These are phyloP conservation scores for Sesamia inferens DNA, from an alignment of 2,888 invertebrate species.

Conservation along the genomic window DNA sequence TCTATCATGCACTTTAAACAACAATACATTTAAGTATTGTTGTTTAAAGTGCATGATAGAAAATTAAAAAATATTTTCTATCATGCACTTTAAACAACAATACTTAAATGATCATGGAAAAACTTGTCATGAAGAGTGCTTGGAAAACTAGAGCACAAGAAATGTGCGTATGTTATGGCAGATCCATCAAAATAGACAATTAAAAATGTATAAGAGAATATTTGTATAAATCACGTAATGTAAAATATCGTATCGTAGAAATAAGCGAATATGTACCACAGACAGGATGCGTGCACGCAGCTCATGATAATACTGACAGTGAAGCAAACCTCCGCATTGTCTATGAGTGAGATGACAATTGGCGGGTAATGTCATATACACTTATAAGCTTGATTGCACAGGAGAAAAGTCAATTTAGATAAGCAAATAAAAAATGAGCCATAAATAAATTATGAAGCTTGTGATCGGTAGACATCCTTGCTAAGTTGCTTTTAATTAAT, in stretches of 20 bases:
- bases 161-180: not conserved
- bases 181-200: no score
- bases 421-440: not conserved
- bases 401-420: slow-evolving; percentile 23
- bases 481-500: no score
- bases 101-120: not conserved
- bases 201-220: no score
- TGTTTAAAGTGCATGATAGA: no score
- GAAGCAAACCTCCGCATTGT: slow-evolving; percentile 68
- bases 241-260: slow-evolving; percentile 40
- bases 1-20: not conserved
- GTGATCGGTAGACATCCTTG: not conserved
- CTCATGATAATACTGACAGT: slow-evolving; percentile 79
- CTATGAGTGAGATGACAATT: slow-evolving; percentile 60
- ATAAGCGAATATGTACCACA: slow-evolving; percentile 35
- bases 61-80: not conserved
- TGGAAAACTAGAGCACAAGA: not conserved
- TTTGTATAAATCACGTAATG: not conserved
- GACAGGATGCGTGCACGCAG: slow-evolving; percentile 66
- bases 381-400: slow-evolving; percentile 25
- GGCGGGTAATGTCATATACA: slow-evolving; percentile 45
- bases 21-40: no score
- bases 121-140: not conserved
- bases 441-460: not conserved
- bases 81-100: not conserved